Percentiles rank a stretch among this genome's conserved stretches.
These are phyloP conservation scores for Prionailurus bengalensis DNA, from an alignment of 2,113 vertebrate genomes.

Conservation along the genomic window DNA sequence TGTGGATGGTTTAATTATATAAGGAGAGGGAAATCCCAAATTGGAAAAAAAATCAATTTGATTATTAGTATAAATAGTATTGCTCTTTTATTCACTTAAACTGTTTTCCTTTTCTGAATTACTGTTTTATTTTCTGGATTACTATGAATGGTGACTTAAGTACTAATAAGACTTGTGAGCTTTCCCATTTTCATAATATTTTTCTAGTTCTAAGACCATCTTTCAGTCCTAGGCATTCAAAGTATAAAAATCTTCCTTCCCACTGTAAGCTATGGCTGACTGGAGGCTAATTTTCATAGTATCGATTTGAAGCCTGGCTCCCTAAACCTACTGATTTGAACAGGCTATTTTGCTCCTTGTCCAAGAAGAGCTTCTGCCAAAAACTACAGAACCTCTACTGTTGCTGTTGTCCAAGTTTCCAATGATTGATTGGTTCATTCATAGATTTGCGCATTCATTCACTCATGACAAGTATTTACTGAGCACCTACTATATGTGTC, in stretches of 20 bases:
- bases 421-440: neutral
- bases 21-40: neutral
- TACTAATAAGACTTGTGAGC: neutral
- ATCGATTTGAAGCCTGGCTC: neutral
- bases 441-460: neutral
- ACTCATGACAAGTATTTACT: neutral
- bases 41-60: neutral
- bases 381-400: neutral
- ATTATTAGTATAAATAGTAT: neutral
- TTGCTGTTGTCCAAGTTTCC: neutral
- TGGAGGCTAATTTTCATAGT: neutral
- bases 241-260: neutral
- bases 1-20: neutral
- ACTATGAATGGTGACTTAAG: neutral
- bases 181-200: neutral
- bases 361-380: neutral
- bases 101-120: neutral
- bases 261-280: neutral
- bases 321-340: neutral
- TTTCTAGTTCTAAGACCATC: neutral
- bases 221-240: too few relatives aligned
- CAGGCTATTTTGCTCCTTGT: neutral
- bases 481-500: neutral
- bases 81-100: neutral
- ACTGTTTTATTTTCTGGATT: neutral